Conservation (phyloP, 2,888 invertebrate genomes). For the Torymus aiolomorphi region DNA sequence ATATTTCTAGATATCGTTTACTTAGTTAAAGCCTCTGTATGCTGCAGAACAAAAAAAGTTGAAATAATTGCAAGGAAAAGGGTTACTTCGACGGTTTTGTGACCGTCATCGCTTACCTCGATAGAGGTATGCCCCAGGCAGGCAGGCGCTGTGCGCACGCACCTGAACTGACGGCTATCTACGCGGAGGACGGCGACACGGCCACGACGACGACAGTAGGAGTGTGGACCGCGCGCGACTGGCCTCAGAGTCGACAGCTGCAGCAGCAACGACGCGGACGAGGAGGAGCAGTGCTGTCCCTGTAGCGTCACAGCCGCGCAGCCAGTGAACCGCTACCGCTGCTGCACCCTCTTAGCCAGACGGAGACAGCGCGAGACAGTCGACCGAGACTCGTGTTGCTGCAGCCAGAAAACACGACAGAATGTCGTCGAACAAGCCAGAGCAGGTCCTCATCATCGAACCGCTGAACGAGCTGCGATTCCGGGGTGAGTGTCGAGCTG, state of each 20-base stretch:
- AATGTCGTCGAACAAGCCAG: conserved; percentile 81
- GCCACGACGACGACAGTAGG: conserved; percentile 19
- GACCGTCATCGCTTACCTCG: too few relatives aligned
- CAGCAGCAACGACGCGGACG: conserved; percentile 29
- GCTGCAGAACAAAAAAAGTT: too few relatives aligned
- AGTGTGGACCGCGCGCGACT: too few relatives aligned
- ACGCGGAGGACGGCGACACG: not conserved
- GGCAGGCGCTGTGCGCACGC: not conserved
- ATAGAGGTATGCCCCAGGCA: too few relatives aligned
- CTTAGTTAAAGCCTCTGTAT: too few relatives aligned
- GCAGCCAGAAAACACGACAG: conserved; percentile 61
- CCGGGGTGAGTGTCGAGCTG: conserved; percentile 82
- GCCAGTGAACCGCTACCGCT: conserved; percentile 19
- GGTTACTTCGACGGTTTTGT: too few relatives aligned
- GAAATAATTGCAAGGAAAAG: too few relatives aligned
- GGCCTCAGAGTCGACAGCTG: not conserved
- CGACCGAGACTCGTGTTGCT: conserved; percentile 34
- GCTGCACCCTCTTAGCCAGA: not conserved
- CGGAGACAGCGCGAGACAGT: too few relatives aligned
- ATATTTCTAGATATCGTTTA: too few relatives aligned
- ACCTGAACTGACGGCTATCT: conserved; percentile 19
- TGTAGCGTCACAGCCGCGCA: not conserved
- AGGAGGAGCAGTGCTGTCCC: conserved; percentile 33
- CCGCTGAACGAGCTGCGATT: conserved; percentile 93
- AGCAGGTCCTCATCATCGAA: conserved; percentile 90